These are phyloP conservation scores for Varecia variegata DNA, from an alignment of 2,797 vertebrate species.

Conservation along the genomic window DNA sequence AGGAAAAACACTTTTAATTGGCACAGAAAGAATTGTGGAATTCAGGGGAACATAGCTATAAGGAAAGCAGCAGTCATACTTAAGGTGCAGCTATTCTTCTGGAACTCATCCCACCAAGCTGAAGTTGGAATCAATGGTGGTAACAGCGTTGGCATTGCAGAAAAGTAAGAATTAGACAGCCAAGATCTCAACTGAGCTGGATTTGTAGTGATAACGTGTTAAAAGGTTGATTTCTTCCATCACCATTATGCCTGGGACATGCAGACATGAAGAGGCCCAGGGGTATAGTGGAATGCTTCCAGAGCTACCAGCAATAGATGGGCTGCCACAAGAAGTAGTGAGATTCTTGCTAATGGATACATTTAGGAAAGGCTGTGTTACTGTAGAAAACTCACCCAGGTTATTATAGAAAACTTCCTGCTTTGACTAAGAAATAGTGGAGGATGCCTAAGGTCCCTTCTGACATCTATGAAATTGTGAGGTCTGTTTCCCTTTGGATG, in stretches of 20 bases:
- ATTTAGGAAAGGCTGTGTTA: background rate
- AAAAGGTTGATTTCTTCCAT: background rate
- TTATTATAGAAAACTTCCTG: background rate
- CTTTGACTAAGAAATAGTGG: background rate
- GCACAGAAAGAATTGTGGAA: background rate
- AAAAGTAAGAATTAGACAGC: background rate
- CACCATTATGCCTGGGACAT: background rate
- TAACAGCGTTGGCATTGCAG: background rate
- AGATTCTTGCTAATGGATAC: background rate
- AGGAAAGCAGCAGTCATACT: background rate
- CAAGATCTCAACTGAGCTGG: background rate
- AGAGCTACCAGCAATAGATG: background rate
- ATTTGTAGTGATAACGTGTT: background rate
- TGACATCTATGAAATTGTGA: background rate
- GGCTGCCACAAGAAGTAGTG: background rate
- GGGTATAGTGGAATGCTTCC: background rate
- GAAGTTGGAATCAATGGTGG: background rate
- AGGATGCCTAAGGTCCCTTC: background rate
- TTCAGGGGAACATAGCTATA: background rate
- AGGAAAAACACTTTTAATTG: background rate
- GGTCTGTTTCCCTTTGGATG: background rate
- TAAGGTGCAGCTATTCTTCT: background rate
- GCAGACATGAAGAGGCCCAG: background rate
- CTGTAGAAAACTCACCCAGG: no score
- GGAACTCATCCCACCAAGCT: no score